Conservation (phyloP, 1,140 invertebrate genomes). For the Drosophila serrata region DNA sequence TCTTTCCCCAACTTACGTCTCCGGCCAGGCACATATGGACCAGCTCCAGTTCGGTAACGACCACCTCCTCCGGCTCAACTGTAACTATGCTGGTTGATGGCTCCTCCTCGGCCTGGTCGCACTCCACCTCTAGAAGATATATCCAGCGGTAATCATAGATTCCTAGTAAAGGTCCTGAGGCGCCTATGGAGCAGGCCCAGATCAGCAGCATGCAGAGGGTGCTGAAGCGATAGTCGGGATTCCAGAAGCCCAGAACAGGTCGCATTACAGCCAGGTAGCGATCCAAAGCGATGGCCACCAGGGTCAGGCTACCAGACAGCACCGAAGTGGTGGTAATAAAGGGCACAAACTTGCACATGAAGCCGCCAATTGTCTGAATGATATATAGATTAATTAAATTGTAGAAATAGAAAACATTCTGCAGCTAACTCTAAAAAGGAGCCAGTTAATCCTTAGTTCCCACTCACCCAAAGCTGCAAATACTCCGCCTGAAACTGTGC, state of each 20-base stretch:
- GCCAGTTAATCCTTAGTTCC: neutral
- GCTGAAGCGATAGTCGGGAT: constrained; percentile 74
- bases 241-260: constrained; percentile 82
- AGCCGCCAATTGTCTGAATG: constrained; percentile 82
- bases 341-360: constrained; percentile 86
- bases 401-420: too few species aligned
- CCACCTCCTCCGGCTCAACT: constrained; percentile 21
- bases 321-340: constrained; percentile 86
- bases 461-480: constrained; percentile 77
- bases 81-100: too few species aligned
- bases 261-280: constrained; percentile 86
- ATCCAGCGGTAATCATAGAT: constrained; percentile 57
- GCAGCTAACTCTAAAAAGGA: neutral
- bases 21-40: constrained; percentile 58
- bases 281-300: constrained; percentile 87
- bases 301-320: constrained; percentile 86
- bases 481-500: constrained; percentile 61
- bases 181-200: constrained; percentile 81
- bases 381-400: neutral
- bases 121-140: constrained; percentile 36
- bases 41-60: constrained; percentile 50
- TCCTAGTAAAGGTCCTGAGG: constrained; percentile 56
- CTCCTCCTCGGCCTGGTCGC: neutral
- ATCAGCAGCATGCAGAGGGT: constrained; percentile 69
- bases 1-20: constrained; percentile 41